Base-by-base conservation (phyloP, 2,113 vertebrate species). In the Centropus unirufus region DNA sequence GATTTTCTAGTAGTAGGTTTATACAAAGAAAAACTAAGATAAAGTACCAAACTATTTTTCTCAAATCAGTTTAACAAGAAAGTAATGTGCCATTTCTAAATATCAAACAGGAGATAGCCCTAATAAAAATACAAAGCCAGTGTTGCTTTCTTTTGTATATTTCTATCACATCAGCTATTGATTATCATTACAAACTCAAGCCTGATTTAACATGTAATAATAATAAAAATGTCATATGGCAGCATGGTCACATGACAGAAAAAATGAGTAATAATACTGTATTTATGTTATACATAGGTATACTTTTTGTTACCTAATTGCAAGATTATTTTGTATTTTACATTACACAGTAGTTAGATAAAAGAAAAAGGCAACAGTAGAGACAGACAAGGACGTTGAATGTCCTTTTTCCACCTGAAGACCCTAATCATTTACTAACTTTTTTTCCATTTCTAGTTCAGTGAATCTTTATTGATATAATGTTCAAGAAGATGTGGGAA, bases 41-140 rank as follows among this genome's bases (percentile, higher is more conserved):
- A 30, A 52, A 13, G 22, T 26, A 11, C 2, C 2, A 39, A 34
- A 32, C 5, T 21, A 46, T 82, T 87, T 89, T 36, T 39, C 8
- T 70, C 6, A 11, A 3, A 54, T 93, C 6, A 40, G 4, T 44
- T 81, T 49, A 69, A 47, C 9, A 63, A 54, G 14, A 29, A 84
- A 79, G 18, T 42, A 73, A 4, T 30, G 11, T 10, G 6, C 20
- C 1, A 47, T 52, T 80, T 83, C 14, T 57, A 63, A 76, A 46
- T 75, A n/a, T 12, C 51, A 57, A 75, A 20, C 44, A 4, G 29
- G 49, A 54, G 4, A 1, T 32, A 40, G 5, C 1, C 4, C 1
- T 51, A 39, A 40, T 17, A 68, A 42, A 5, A 2, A 30, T 57
- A n/a, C 1, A 52, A 76, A 40, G 5, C 46, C 21, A 74, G 11